phyloP scores from a whole-genome alignment of 2,888 invertebrate genomes.

The Xestia ashworthii region DNA sequence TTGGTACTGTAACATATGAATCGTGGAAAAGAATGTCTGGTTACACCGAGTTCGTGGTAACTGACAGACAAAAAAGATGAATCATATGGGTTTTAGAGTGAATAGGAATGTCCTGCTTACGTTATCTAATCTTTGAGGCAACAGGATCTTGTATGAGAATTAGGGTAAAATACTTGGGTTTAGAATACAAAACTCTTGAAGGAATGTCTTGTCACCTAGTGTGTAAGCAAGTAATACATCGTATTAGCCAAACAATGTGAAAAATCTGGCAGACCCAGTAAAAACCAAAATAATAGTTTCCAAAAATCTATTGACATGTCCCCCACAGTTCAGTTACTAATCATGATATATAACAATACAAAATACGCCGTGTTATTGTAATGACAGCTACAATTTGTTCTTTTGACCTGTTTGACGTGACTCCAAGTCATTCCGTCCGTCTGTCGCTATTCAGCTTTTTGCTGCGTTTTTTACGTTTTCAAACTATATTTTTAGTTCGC shows the following conservation, averaged over 20 bases:
- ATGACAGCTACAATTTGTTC: conserved; percentile 52
- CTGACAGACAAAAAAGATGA: conserved; percentile 22
- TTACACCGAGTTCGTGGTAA: conserved; percentile 11
- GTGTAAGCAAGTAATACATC: background rate
- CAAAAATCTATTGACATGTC: background rate
- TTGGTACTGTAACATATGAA: conserved; percentile 76
- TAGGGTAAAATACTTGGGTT: background rate
- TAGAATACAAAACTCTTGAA: background rate
- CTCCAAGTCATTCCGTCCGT: conserved; percentile 66
- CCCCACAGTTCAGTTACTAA: background rate
- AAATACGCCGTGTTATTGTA: conserved; percentile 47
- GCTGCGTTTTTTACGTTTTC: conserved; percentile 51
- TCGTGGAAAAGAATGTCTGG: conserved; percentile 39
- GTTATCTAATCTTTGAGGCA: conserved; percentile 10
- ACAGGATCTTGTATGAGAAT: background rate
- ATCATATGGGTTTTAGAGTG: conserved; percentile 9
- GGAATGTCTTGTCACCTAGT: too few relatives aligned
- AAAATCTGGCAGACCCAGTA: background rate
- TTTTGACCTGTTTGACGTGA: conserved; percentile 62
- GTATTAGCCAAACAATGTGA: background rate
- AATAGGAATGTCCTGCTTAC: background rate
- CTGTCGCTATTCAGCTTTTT: conserved; percentile 57
- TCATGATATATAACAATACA: conserved; percentile 26
- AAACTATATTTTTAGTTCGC: conserved; percentile 47
- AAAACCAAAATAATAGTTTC: too few relatives aligned